phyloP scores from a whole-genome alignment of 2,113 vertebrate species.

The Galeopterus variegatus region DNA sequence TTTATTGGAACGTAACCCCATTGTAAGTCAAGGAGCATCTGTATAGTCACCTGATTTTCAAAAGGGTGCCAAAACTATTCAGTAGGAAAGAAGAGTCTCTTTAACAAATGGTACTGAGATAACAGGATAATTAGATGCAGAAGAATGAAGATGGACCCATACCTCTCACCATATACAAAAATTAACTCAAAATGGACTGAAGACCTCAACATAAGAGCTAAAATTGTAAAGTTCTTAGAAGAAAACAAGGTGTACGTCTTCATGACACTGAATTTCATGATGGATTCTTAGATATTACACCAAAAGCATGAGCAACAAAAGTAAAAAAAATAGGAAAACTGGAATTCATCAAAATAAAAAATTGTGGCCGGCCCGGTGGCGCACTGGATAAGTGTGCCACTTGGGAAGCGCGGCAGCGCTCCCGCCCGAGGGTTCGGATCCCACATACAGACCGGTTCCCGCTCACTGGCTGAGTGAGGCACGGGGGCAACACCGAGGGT shows the following conservation, averaged over 20 bases:
- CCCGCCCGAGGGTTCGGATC: too few relatives aligned
- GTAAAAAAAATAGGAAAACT: neutral
- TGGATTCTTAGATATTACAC: neutral
- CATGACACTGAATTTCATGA: neutral
- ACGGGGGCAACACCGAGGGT: too few relatives aligned
- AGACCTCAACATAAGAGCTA: neutral
- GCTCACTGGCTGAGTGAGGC: too few relatives aligned
- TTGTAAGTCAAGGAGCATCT: too few relatives aligned
- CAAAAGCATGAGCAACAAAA: slow-evolving; percentile 27
- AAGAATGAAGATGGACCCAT: neutral
- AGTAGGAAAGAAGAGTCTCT: neutral
- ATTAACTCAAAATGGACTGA: slow-evolving; percentile 31
- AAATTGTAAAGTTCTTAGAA: neutral
- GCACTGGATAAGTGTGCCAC: too few relatives aligned
- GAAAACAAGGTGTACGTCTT: neutral
- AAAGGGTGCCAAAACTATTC: neutral
- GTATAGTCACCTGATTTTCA: neutral
- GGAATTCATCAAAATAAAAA: slow-evolving; percentile 9
- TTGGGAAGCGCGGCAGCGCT: too few relatives aligned
- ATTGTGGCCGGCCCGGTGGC: too few relatives aligned
- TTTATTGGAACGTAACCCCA: too few relatives aligned
- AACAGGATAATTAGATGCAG: slow-evolving; percentile 11
- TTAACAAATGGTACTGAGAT: neutral
- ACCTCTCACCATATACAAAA: neutral
- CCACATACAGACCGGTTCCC: too few relatives aligned